These are phyloP conservation scores for Hassar affinis DNA, from an alignment of 2,113 vertebrate species.

Conservation along the genomic window DNA sequence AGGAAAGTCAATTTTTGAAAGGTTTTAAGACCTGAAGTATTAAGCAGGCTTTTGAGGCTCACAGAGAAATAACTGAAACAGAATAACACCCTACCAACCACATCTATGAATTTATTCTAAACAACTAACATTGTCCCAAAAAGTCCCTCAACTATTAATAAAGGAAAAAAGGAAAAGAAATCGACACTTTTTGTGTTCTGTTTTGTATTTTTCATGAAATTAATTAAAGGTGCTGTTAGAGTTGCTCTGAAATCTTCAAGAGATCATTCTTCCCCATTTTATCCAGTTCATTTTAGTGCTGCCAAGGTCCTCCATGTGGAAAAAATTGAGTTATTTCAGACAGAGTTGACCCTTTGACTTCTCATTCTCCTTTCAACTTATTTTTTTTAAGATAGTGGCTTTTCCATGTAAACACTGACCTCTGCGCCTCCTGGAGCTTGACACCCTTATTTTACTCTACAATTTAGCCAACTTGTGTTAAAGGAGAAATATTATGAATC, in stretches of 20 bases:
- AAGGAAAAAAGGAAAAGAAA: neutral
- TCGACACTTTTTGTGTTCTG: too few species aligned
- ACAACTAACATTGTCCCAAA: neutral
- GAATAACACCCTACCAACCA: neutral
- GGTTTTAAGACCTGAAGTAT: neutral
- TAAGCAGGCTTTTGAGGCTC: neutral
- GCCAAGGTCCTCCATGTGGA: conserved; percentile 53
- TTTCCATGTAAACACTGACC: conserved; percentile 68
- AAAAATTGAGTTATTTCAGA: conserved; percentile 59
- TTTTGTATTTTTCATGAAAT: too few species aligned
- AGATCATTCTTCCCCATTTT: neutral
- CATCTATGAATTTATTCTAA: neutral
- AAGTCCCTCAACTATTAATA: neutral
- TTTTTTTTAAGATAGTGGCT: conserved; percentile 65
- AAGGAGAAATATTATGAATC: neutral
- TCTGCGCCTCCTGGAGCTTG: conserved; percentile 36
- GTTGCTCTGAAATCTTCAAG: conserved; percentile 8
- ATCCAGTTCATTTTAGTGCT: conserved; percentile 31
- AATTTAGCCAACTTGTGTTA: conserved; percentile 44
- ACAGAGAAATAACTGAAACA: too few species aligned
- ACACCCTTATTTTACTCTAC: conserved; percentile 6
- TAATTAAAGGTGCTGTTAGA: neutral
- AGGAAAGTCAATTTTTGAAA: neutral
- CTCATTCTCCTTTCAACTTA: conserved; percentile 66
- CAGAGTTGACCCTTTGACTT: conserved; percentile 62